Evolutionary conservation across 2,888 invertebrate species (phyloP).

Genomic region (Augochlorella aurata): DNA sequence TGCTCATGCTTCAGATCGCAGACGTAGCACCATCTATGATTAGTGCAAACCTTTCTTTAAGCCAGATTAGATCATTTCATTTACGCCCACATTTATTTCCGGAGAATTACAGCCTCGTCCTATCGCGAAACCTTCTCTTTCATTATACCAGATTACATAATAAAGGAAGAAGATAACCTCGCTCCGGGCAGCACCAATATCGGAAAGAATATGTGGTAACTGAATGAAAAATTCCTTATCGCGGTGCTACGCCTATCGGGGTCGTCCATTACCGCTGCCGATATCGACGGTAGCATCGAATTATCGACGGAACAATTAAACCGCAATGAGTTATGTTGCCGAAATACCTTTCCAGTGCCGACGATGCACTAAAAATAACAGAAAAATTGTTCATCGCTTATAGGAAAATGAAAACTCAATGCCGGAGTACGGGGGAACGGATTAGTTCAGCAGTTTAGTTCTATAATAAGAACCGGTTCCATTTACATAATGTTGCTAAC

Average conservation of each 20-base stretch:
- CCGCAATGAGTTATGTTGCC: background rate
- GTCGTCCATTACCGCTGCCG: constrained; percentile 38
- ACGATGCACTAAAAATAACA: background rate
- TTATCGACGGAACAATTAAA: constrained; percentile 48
- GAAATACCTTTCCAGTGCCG: background rate
- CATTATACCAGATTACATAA: constrained; percentile 21
- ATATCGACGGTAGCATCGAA: constrained; percentile 36
- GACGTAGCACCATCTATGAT: background rate
- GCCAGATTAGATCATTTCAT: background rate
- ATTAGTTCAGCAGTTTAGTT: background rate
- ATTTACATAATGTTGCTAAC: no score
- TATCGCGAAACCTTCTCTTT: background rate
- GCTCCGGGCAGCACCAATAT: constrained; percentile 6
- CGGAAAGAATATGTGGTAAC: constrained; percentile 11
- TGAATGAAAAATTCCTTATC: constrained; percentile 53
- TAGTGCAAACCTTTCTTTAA: background rate
- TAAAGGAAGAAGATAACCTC: constrained; percentile 30
- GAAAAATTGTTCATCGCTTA: background rate
- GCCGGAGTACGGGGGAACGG: background rate
- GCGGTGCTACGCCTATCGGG: constrained; percentile 4
- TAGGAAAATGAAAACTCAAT: background rate
- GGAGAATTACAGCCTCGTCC: background rate
- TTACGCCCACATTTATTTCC: background rate
- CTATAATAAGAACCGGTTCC: no score
- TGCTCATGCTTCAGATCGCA: background rate